Conservation (phyloP, 2,113 vertebrate species). For the Oncorhynchus mykiss region DNA sequence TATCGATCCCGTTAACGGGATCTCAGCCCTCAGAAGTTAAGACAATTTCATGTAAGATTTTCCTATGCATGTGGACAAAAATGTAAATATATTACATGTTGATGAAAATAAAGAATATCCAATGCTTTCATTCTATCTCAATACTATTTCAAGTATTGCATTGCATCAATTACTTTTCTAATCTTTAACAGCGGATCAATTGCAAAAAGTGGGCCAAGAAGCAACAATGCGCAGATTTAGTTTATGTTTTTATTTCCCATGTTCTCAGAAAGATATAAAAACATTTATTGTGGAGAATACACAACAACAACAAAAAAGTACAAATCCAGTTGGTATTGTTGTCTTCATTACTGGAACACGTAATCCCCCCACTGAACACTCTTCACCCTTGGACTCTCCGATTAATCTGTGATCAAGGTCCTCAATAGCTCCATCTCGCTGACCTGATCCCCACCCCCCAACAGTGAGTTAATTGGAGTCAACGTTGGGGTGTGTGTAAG, state of each 20-base stretch:
- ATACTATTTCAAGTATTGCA: too few species aligned
- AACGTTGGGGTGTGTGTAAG: background rate
- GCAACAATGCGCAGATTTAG: too few species aligned
- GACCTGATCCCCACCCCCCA: background rate
- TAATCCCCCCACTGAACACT: background rate
- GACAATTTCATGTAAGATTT: too few species aligned
- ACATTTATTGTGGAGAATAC: background rate
- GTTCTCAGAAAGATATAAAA: background rate
- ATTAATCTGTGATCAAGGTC: constrained; percentile 1
- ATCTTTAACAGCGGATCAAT: too few species aligned
- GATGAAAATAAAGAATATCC: too few species aligned
- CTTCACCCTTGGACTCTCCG: background rate
- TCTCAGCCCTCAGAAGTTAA: too few species aligned
- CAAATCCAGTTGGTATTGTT: background rate
- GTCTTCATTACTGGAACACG: background rate
- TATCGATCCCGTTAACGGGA: too few species aligned
- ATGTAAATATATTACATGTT: too few species aligned
- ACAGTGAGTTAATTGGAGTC: background rate
- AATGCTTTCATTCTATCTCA: too few species aligned
- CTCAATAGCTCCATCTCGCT: background rate
- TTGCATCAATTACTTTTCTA: too few species aligned
- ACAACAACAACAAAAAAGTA: background rate
- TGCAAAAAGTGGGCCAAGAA: too few species aligned
- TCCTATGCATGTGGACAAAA: too few species aligned
- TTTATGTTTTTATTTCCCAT: background rate